Percentiles rank a stretch among this genome's conserved stretches.
These are phyloP conservation scores for Diacarnus erythraeanus DNA, from an alignment of 37 sponge, comb jelly and placozoan species.

Conservation along the genomic window DNA sequence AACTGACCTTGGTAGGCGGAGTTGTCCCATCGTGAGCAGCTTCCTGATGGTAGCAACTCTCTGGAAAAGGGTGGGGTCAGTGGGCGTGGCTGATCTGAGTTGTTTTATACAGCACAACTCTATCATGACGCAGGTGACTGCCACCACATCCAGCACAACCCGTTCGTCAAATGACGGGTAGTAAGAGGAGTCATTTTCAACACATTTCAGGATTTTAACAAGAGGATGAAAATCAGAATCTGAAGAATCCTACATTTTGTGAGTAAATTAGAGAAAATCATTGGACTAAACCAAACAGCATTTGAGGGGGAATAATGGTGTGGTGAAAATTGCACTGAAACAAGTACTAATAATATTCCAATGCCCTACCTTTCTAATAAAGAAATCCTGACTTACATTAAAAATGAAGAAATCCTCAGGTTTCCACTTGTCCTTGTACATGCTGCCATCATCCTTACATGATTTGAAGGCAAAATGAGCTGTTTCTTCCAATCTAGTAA, in stretches of 20 bases:
- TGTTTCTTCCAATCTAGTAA: slow-evolving; percentile 55
- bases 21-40: slow-evolving; percentile 24
- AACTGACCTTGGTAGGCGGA: slow-evolving; percentile 44
- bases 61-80: slow-evolving; percentile 26
- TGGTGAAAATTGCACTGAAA: too few relatives aligned
- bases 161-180: slow-evolving; percentile 62
- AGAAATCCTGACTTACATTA: slow-evolving; percentile 23
- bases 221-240: background rate
- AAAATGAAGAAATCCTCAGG: slow-evolving; percentile 22
- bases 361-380: too few relatives aligned
- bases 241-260: background rate
- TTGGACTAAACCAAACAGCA: background rate
- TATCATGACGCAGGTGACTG: slow-evolving; percentile 37
- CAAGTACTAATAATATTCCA: too few relatives aligned
- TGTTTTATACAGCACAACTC: slow-evolving; percentile 64
- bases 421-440: slow-evolving; percentile 22
- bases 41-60: slow-evolving; percentile 40
- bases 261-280: background rate
- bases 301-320: background rate
- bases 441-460: slow-evolving; percentile 37
- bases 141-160: slow-evolving; percentile 45
- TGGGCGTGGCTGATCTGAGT: slow-evolving; percentile 49
- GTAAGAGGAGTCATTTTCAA: slow-evolving; percentile 18
- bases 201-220: slow-evolving; percentile 4
- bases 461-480: slow-evolving; percentile 48